phyloP scores from a whole-genome alignment of 2,113 vertebrate genomes.

The Daphoenositta chrysoptera region DNA sequence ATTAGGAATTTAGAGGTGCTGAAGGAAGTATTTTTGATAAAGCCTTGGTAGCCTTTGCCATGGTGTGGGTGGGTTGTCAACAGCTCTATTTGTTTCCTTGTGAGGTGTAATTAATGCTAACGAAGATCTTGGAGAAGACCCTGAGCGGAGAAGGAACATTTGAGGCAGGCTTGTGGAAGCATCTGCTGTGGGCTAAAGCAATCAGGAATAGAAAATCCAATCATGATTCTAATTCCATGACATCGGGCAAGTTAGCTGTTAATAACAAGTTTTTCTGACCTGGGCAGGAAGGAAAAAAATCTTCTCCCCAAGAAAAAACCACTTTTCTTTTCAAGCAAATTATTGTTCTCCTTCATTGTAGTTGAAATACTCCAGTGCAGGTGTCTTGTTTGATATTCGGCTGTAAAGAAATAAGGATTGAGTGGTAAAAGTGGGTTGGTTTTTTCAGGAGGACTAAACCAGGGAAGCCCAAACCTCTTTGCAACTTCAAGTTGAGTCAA shows the following conservation, averaged over 20 bases:
- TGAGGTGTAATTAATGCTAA: neutral
- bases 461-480: neutral
- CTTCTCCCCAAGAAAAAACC: accelerated
- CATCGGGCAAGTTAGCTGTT: neutral
- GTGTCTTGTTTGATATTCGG: neutral
- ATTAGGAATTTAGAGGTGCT: neutral
- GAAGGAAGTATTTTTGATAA: neutral
- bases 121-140: neutral
- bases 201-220: neutral
- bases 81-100: neutral
- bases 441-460: neutral
- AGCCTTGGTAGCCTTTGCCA: neutral
- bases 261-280: neutral
- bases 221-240: neutral
- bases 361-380: neutral
- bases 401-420: neutral
- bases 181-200: neutral
- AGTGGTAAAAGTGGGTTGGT: neutral
- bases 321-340: neutral
- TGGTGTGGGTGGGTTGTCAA: neutral
- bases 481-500: no score
- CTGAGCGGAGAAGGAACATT: neutral
- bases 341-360: neutral
- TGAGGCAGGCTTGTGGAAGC: neutral
- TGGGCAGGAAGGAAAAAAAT: neutral